phyloP scores from a whole-genome alignment of 2,888 invertebrate genomes.

The Microctonus hyperodae region DNA sequence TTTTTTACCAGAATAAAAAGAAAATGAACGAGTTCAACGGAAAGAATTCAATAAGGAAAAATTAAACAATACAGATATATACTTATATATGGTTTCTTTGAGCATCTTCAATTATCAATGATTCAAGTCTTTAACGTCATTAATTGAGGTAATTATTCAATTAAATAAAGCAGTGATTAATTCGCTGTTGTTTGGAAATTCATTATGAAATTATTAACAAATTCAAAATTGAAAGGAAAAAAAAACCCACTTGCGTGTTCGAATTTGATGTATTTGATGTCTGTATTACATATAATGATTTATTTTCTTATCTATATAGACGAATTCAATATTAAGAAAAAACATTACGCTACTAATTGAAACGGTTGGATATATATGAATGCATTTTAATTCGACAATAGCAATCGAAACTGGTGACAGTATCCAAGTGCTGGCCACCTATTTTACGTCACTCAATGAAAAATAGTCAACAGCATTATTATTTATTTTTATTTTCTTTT shows the following conservation, averaged over 20 bases:
- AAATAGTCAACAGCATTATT: not conserved
- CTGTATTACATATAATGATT: slow-evolving; percentile 12
- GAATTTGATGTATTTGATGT: slow-evolving; percentile 17
- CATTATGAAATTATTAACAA: no score
- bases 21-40: not conserved
- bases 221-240: not conserved
- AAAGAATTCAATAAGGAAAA: not conserved
- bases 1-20: slow-evolving; percentile 26
- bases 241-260: slow-evolving; percentile 14
- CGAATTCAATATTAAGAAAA: not conserved
- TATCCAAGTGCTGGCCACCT: slow-evolving; percentile 35
- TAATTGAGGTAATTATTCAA: not conserved
- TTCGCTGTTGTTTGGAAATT: not conserved
- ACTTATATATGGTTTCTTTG: not conserved
- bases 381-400: not conserved
- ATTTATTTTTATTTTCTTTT: not conserved
- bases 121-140: not conserved
- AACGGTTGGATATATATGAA: not conserved
- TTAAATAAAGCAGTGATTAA: not conserved
- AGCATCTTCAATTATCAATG: not conserved
- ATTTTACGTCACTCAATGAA: slow-evolving; percentile 26
- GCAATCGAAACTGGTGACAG: slow-evolving; percentile 20
- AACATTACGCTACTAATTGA: slow-evolving; percentile 22
- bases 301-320: not conserved
- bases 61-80: not conserved